Conservation (phyloP, 1,140 invertebrate genomes). For the Drosophila athabasca region DNA sequence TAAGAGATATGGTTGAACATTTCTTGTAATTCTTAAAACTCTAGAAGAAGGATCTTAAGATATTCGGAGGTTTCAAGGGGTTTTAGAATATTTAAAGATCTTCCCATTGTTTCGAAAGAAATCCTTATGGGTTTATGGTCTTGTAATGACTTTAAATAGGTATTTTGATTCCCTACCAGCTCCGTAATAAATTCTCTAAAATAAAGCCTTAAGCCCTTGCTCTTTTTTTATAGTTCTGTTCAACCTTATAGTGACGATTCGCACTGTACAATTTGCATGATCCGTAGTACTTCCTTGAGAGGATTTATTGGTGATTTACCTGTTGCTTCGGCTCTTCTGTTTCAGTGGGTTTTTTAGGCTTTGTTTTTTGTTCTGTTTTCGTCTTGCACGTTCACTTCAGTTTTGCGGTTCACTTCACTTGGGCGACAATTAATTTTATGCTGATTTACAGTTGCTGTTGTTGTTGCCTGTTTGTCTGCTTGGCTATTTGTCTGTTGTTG, state of each 20-base stretch:
- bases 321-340: constrained; percentile 12
- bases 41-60: too few species aligned
- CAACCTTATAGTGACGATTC: not conserved
- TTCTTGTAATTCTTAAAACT: too few species aligned
- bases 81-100: too few species aligned
- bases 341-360: not conserved
- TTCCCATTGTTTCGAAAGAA: too few species aligned
- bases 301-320: constrained; percentile 35
- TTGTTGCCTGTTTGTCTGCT: constrained; percentile 9
- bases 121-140: too few species aligned
- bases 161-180: too few species aligned
- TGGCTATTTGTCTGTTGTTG: constrained; percentile 9
- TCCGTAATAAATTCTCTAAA: too few species aligned
- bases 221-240: too few species aligned
- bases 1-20: too few species aligned
- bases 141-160: too few species aligned
- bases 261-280: not conserved
- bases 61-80: not conserved
- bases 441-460: constrained; percentile 31
- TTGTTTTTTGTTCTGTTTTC: constrained; percentile 1
- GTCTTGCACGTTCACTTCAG: constrained; percentile 12
- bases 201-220: too few species aligned
- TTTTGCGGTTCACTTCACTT: constrained; percentile 19
- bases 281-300: not conserved
- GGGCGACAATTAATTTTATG: constrained; percentile 38